phyloP scores from a whole-genome alignment of 1,140 invertebrate species.

The Megalonaias nervosa region DNA sequence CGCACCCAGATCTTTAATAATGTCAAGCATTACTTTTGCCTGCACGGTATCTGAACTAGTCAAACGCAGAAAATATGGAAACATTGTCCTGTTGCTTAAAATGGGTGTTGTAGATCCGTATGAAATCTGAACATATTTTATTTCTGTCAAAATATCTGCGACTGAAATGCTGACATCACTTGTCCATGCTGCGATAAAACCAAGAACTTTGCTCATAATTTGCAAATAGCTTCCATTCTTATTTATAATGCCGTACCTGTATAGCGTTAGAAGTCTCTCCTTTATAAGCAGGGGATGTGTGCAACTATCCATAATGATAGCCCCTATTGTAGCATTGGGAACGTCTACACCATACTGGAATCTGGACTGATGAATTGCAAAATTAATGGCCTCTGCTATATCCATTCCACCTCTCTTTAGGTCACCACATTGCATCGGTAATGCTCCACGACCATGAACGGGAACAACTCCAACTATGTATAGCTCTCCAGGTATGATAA shows the following conservation, averaged over 20 bases:
- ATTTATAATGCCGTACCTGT: conserved; percentile 13
- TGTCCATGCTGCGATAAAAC: conserved; percentile 26
- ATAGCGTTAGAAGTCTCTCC: conserved; percentile 23
- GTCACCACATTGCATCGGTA: conserved; percentile 21
- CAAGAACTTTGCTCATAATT: conserved; percentile 22
- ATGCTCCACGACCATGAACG: conserved; percentile 9
- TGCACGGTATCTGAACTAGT: conserved; percentile 35
- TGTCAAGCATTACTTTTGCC: conserved; percentile 37
- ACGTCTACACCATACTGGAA: background rate
- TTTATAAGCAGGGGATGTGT: conserved; percentile 31
- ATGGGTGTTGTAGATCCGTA: conserved; percentile 37
- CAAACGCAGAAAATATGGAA: conserved; percentile 41
- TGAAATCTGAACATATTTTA: conserved; percentile 27
- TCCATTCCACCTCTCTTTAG: conserved; percentile 27
- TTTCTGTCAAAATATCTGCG: conserved; percentile 21
- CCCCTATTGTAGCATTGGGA: conserved; percentile 9
- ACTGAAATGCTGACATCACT: conserved; percentile 34
- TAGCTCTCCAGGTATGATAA: conserved; percentile 21
- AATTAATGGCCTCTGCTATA: conserved; percentile 20
- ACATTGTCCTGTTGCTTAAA: conserved; percentile 29
- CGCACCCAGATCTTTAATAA: conserved; percentile 15
- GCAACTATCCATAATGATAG: conserved; percentile 33
- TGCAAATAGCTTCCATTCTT: background rate
- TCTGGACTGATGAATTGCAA: conserved; percentile 20
- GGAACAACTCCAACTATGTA: conserved; percentile 30